Base-by-base conservation (phyloP, 1,140 invertebrate genomes). In the Drosophila obscura region DNA sequence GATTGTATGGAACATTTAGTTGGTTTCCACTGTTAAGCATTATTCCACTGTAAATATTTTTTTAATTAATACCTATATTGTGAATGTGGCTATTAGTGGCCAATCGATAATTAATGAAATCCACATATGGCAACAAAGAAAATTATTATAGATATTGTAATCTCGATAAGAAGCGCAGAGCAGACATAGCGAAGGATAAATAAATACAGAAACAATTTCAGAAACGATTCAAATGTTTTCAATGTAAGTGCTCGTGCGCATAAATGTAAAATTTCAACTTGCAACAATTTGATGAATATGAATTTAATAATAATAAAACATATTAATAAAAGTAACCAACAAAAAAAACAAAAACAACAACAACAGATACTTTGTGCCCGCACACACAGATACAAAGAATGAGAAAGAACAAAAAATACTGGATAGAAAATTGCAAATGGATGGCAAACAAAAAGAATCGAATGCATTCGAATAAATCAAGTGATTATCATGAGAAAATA, bases 401-500 rank as follows among this genome's bases (percentile, higher is more conserved):
- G 26, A 50, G 39, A 51, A 22, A 31, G 4, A 60, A 26, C 26
- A 24, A 63, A 77, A 11, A 72, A 50, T 45, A 52, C 53, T 39
- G 43, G 28, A 19, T 59, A 65, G 60, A 77, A 87, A 76, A 56
- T 51, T 63, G 62, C 49, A 44, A 79, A 50, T 76, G 80, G 48
- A 73, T 61, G 79, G 52, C 39, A 73, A 61, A 48, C 80, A 67
- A 60, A 61, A 73, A 49, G 57, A 59, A 71, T 66, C 11, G 4
- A 73, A 71, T 66, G 73, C 80, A 89, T 88, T 77, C 51, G 69
- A 79, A 68, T 75, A 83, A 75, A 87, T 73, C 83, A 71, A 88
- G 82, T 87, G 82, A 87, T 88, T 87, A 88, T 88, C 83, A 88
- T 82, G 63, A 72, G 73, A 87, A 80, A 87, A 87, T 87, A 87